A percentile compares a stretch with the other conserved stretches of the same genome.
Evolutionary conservation across 2,888 invertebrate species (phyloP).

Genomic region (Morpho achilles): DNA sequence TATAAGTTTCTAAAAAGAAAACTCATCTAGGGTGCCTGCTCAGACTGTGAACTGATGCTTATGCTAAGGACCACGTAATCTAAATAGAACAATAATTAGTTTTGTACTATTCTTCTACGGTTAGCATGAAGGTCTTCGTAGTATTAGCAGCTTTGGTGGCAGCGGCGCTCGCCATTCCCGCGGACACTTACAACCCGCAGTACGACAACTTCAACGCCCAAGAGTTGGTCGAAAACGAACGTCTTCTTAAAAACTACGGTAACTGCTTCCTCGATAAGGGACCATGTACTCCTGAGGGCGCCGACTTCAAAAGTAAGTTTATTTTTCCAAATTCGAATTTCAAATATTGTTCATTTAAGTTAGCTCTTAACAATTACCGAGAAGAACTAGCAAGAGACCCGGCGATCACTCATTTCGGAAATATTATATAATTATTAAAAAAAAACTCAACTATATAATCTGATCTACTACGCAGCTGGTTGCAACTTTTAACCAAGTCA

Average conservation of each 20-base stretch:
- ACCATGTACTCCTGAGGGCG: constrained; percentile 84
- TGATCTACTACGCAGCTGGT: too few relatives aligned
- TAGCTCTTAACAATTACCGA: too few relatives aligned
- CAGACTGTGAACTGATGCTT: too few relatives aligned
- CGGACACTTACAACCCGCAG: constrained; percentile 77
- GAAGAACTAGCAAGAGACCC: too few relatives aligned
- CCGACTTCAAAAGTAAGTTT: constrained; percentile 83
- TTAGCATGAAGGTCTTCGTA: constrained; percentile 33
- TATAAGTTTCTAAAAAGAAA: too few relatives aligned
- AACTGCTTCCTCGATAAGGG: constrained; percentile 83
- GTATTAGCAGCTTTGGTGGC: constrained; percentile 34
- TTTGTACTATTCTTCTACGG: constrained; percentile 5
- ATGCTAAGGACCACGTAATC: too few relatives aligned
- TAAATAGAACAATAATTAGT: not conserved
- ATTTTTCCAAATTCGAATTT: not conserved
- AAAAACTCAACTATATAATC: too few relatives aligned
- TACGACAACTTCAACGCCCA: constrained; percentile 85
- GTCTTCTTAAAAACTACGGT: constrained; percentile 83
- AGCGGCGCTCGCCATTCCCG: constrained; percentile 54
- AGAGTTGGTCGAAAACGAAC: constrained; percentile 80
- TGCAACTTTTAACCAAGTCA: too few relatives aligned
- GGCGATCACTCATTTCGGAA: too few relatives aligned
- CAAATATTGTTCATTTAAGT: too few relatives aligned
- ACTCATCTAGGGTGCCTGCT: too few relatives aligned
- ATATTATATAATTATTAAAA: too few relatives aligned